Percentiles rank a stretch among this genome's conserved stretches.
Conservation (phyloP, 2,888 invertebrate genomes). For the Perdita meconis region DNA sequence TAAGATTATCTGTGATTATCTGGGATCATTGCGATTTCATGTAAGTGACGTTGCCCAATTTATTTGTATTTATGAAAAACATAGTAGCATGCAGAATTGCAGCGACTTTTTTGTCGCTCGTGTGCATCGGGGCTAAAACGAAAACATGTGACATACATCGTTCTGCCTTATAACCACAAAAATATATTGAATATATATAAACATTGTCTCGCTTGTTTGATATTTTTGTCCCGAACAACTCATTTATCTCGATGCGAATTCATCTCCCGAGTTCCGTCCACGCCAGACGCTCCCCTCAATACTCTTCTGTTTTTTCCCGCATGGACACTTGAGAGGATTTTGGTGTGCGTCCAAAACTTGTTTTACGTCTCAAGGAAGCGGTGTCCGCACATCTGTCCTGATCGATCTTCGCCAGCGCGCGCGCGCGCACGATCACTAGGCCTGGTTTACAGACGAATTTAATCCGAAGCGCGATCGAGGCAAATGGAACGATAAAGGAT, state of each 20-base stretch:
- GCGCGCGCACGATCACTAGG: not conserved
- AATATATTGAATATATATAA: no score
- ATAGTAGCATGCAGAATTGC: no score
- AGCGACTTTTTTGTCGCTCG: no score
- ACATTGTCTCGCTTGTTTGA: no score
- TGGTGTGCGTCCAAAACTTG: slow-evolving; percentile 61
- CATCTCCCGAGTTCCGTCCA: slow-evolving; percentile 29
- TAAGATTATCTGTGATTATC: no score
- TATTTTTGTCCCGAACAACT: not conserved
- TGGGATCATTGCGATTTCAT: no score
- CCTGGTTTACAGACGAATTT: slow-evolving; percentile 36
- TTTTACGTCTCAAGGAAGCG: slow-evolving; percentile 54
- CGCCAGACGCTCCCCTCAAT: slow-evolving; percentile 17
- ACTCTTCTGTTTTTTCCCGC: slow-evolving; percentile 26
- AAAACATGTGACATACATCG: no score
- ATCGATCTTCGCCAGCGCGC: slow-evolving; percentile 54
- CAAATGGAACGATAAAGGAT: slow-evolving; percentile 51
- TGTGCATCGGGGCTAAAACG: no score
- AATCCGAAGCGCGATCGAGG: slow-evolving; percentile 16
- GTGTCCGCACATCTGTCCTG: slow-evolving; percentile 60
- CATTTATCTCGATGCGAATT: slow-evolving; percentile 18
- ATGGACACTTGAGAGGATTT: slow-evolving; percentile 44
- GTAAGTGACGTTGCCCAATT: no score
- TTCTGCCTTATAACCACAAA: no score
- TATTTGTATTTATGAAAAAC: no score